These are phyloP conservation scores for Lissonota sp. DNA, from an alignment of 2,888 invertebrate genomes.

Conservation along the genomic window DNA sequence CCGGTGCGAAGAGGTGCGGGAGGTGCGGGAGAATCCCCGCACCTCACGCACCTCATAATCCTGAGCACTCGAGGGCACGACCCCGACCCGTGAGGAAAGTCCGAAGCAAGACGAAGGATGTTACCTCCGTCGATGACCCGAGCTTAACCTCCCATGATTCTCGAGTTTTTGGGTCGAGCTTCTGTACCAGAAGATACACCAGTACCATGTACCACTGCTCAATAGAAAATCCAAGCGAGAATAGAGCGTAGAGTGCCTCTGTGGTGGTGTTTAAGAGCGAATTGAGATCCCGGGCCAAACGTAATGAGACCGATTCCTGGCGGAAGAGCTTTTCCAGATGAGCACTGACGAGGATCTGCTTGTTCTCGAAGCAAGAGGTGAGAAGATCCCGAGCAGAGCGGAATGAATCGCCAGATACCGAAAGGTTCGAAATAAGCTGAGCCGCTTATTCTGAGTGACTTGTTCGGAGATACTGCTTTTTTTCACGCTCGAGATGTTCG, in stretches of 20 bases:
- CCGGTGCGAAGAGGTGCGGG: not conserved
- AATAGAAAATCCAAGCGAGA: not conserved
- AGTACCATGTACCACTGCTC: not conserved
- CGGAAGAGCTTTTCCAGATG: slow-evolving; percentile 17
- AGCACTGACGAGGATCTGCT: not conserved
- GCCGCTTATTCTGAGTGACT: not conserved
- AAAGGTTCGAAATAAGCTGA: slow-evolving; percentile 2
- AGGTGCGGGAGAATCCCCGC: too few relatives aligned
- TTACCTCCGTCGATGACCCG: not conserved
- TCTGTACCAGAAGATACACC: not conserved
- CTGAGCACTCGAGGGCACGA: slow-evolving; percentile 16
- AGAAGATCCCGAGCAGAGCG: slow-evolving; percentile 22
- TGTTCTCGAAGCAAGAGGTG: slow-evolving; percentile 5
- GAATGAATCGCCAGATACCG: slow-evolving; percentile 15
- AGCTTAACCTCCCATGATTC: slow-evolving; percentile 39
- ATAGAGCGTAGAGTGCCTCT: slow-evolving; percentile 24
- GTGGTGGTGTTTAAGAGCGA: not conserved
- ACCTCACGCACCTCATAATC: too few relatives aligned
- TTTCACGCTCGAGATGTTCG: slow-evolving; percentile 18
- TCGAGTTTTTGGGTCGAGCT: not conserved
- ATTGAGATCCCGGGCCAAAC: not conserved
- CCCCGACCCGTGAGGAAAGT: slow-evolving; percentile 20
- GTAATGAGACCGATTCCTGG: not conserved
- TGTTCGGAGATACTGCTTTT: slow-evolving; percentile 5
- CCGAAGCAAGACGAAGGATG: not conserved